A percentile compares a stretch with the other conserved stretches of the same genome.
Evolutionary conservation across 2,797 vertebrate species (phyloP).

Genomic region (Fistularia commersonii): DNA sequence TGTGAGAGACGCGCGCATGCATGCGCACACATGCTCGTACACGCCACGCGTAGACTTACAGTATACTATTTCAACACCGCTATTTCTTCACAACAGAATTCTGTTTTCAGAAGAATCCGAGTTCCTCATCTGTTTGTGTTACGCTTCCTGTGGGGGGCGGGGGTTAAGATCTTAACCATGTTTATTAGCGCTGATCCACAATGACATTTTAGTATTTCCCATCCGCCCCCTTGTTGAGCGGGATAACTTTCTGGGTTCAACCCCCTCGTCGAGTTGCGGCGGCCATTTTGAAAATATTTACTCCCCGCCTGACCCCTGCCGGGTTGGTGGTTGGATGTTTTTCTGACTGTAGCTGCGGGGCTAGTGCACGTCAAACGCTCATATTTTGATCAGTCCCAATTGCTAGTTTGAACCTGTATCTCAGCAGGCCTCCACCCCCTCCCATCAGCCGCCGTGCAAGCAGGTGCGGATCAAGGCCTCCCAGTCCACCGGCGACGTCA

Average conservation of each 20-base stretch:
- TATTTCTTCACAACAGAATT: slow-evolving; percentile 34
- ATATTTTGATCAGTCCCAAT: no score
- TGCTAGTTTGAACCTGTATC: neutral
- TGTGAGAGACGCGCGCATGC: slow-evolving; percentile 68
- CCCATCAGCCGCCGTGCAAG: slow-evolving; percentile 80
- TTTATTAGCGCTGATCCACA: no score
- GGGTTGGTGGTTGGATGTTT: no score
- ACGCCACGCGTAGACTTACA: neutral
- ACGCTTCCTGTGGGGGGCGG: no score
- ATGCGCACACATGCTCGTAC: slow-evolving; percentile 25
- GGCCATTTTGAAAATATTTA: no score
- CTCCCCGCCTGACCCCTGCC: no score
- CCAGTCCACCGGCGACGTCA: slow-evolving; percentile 90
- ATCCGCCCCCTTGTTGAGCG: no score
- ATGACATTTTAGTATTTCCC: no score
- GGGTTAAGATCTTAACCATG: no score
- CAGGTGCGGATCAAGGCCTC: slow-evolving; percentile 96
- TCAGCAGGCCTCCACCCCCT: slow-evolving; percentile 75
- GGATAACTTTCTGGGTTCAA: no score
- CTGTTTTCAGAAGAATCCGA: slow-evolving; percentile 36
- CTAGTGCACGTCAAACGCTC: neutral
- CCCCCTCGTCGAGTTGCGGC: no score
- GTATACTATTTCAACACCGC: slow-evolving; percentile 23
- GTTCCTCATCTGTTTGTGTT: slow-evolving; percentile 23
- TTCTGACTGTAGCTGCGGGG: neutral